Base-by-base conservation (phyloP, 2,113 vertebrate genomes). In the Limanda limanda region DNA sequence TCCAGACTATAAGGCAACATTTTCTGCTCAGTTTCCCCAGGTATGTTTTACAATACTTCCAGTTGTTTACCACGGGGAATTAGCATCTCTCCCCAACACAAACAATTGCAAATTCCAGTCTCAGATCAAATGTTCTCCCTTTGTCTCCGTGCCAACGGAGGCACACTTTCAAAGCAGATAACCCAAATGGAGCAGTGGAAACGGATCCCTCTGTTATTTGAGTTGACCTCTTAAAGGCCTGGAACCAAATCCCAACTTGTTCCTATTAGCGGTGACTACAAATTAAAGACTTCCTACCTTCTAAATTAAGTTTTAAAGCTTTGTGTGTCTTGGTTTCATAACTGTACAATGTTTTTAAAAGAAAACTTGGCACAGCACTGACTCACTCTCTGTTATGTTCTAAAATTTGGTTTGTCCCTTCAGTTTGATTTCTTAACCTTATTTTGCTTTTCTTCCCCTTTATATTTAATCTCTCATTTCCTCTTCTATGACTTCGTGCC, bases 161-260 rank as follows among this genome's bases (percentile, higher is more conserved):
- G 57, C 67, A 37, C 69, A 75, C 75, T 80, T 76, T 76, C 35
- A 74, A 68, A 83, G 68, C 71, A 71, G 74, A 76, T 54, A 78
- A 56, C 64, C 57, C 57, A 78, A 83, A 79, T 71, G 24, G 71
- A 77, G 71, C 58, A 7, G 71, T 85, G 78, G 79, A 85, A 82
- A 84, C 69, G 20, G 77, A 88, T 73, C 75, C 42, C 6, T 67
- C 76, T 78, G 81, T 86, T 63, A 83, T 87, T 71, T 68, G 71
- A 86, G 81, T 62, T 76, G 78, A 76, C 82, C 73, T 81, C 75
- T 69, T 90, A 80, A 89, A 81, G 86, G 73, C 63, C 57, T 45
- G 51, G 58, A 84, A 62, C 82, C 68, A 81, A 78, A 85, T 69
- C 73, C 71, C 56, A 77, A 60, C 58, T 76, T 21, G 48, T 68